Evolutionary conservation across 2,113 vertebrate species (phyloP), one percentile per base, ranked within the genome.

Genomic region (Manacus vitellinus): DNA sequence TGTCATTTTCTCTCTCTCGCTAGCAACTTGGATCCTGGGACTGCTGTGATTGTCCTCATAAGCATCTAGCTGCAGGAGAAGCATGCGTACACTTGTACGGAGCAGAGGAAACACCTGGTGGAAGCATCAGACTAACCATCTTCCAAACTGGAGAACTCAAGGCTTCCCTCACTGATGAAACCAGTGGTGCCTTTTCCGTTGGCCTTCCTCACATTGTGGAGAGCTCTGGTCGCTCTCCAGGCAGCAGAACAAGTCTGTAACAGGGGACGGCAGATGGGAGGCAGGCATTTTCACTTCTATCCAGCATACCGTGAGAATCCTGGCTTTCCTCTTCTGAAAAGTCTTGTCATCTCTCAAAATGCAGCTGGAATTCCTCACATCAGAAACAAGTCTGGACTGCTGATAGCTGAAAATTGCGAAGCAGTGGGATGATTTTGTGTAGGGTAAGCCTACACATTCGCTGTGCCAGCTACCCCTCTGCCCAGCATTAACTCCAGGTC

Each of bases 281-380:
- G 39, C 71, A 83, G 62, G 43, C 73, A 80, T 96, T 92, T 91
- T 75, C n/a, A 76, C 62, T 96, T 93, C 87, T 80, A 85, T n/a
- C 16, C 71, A 79, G 25, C 31, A 46, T 62, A 83, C 71, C 5
- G 0, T 88, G 89, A 95, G 89, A 96, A 94, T 89, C 23, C 58
- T 93, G 81, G 37, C n/a, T 90, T 93, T 88, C 46, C 67, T 62
- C 25, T 77, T 80, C 67, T 90, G 88, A 70, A 70, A 91, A 91
- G n/a, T 43, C 70, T 81, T 92, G 79, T 91, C 91, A 73, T 97
- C 66, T 91, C 77, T 87, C 66, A 89, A 89, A 89, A 76, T 73
- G 43, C 71, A 93, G 74, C 93, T 95, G 95, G 71, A 85, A 89
- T 95, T 91, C 62, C 66, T 93, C 78, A 93, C 27, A 77, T 80